Percentiles rank a stretch among this genome's conserved stretches.
Conservation (phyloP, 1,140 invertebrate species). For the Pseudomyrmex gracilis region DNA sequence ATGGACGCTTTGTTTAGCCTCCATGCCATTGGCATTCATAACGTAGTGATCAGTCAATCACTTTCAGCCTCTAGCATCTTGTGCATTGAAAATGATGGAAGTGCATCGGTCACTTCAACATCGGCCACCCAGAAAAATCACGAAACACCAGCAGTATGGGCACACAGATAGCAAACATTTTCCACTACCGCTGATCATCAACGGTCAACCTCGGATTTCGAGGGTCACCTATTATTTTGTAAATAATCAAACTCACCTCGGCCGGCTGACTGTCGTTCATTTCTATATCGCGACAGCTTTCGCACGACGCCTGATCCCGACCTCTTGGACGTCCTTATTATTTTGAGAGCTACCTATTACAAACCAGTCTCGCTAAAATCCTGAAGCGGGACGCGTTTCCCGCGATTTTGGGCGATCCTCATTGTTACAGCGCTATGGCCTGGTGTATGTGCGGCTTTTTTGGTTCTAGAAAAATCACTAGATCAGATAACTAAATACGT, state of each 20-base stretch:
- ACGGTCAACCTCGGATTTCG: slow-evolving; percentile 61
- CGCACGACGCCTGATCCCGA: not conserved
- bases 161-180: slow-evolving; percentile 62
- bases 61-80: not conserved
- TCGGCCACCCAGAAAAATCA: too few relatives aligned
- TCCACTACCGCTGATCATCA: slow-evolving; percentile 62
- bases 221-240: slow-evolving; percentile 58
- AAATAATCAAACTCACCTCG: not conserved
- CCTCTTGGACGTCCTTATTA: not conserved
- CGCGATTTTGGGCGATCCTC: slow-evolving; percentile 71
- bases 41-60: slow-evolving; percentile 48
- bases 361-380: slow-evolving; percentile 41
- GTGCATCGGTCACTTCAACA: slow-evolving; percentile 4
- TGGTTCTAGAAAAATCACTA: not conserved
- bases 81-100: slow-evolving; percentile 7
- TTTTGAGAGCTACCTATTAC: slow-evolving; percentile 55
- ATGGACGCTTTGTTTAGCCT: slow-evolving; percentile 47
- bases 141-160: slow-evolving; percentile 2
- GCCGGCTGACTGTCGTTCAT: not conserved
- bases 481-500: not conserved
- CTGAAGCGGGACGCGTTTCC: slow-evolving; percentile 68
- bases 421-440: slow-evolving; percentile 10
- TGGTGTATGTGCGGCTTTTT: too few relatives aligned
- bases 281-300: not conserved
- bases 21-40: slow-evolving; percentile 61